These are phyloP conservation scores for Trichomalopsis sarcophagae DNA, from an alignment of 1,140 invertebrate genomes.

Conservation along the genomic window DNA sequence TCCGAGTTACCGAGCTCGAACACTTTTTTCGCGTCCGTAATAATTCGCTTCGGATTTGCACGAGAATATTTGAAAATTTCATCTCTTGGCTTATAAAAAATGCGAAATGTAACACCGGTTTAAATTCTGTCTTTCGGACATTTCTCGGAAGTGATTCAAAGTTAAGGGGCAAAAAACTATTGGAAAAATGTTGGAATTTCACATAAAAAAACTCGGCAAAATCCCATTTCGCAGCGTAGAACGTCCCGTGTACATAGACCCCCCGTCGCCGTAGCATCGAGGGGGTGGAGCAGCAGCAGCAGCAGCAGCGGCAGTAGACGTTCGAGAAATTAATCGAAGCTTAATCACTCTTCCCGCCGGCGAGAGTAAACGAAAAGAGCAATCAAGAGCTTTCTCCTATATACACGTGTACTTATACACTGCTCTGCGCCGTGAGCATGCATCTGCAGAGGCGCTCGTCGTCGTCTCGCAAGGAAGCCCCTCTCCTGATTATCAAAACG, in stretches of 20 bases:
- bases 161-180: not conserved
- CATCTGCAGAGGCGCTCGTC: not conserved
- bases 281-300: not conserved
- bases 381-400: conserved; percentile 9
- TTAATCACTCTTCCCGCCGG: conserved; percentile 17
- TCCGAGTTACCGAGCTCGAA: too few species aligned
- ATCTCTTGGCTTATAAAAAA: too few species aligned
- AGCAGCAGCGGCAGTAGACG: not conserved
- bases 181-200: not conserved
- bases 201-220: not conserved
- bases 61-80: too few species aligned
- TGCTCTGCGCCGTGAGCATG: not conserved
- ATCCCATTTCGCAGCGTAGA: not conserved
- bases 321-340: conserved; percentile 40
- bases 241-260: not conserved
- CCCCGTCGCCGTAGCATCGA: not conserved
- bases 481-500: not conserved
- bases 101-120: too few species aligned
- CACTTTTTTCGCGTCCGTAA: too few species aligned
- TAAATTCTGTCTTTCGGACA: too few species aligned
- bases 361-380: conserved; percentile 29
- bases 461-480: not conserved
- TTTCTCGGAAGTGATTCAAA: not conserved
- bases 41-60: too few species aligned
- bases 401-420: not conserved